Percentiles rank a stretch among this genome's conserved stretches.
These are phyloP conservation scores for Bombus huntii DNA, from an alignment of 1,140 invertebrate genomes.

Conservation along the genomic window DNA sequence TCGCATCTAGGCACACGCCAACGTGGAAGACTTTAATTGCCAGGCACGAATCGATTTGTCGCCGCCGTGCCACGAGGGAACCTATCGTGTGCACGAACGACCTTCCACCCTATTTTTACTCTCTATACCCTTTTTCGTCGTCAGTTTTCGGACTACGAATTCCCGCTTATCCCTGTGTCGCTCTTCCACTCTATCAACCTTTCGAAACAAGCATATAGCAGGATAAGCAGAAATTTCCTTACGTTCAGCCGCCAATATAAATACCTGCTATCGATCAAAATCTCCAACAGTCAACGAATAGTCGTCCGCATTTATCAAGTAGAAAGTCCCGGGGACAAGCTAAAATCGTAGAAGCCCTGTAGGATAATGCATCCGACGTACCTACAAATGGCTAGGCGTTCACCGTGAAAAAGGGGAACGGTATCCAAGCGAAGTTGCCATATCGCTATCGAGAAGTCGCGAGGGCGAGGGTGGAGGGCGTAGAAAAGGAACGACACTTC, in stretches of 20 bases:
- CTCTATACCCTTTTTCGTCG: background rate
- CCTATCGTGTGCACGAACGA: slow-evolving; percentile 58
- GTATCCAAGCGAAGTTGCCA: slow-evolving; percentile 37
- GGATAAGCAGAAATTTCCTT: background rate
- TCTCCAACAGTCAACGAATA: background rate
- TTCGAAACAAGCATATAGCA: background rate
- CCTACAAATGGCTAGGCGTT: slow-evolving; percentile 49
- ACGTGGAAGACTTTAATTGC: slow-evolving; percentile 80
- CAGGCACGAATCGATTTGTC: slow-evolving; percentile 80
- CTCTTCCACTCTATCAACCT: no score
- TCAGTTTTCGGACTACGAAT: slow-evolving; percentile 7
- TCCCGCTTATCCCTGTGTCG: background rate
- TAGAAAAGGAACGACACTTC: slow-evolving; percentile 31
- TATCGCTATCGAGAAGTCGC: slow-evolving; percentile 61
- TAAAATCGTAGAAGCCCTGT: slow-evolving; percentile 12
- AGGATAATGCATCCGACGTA: slow-evolving; percentile 55
- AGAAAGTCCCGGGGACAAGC: background rate
- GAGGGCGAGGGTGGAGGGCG: background rate
- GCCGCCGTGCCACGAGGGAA: slow-evolving; percentile 63
- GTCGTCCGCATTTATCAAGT: background rate
- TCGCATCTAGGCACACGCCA: slow-evolving; percentile 68
- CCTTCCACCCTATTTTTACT: slow-evolving; percentile 48
- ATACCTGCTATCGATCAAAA: background rate
- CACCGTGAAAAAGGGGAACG: slow-evolving; percentile 25
- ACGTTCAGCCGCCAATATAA: background rate